phyloP scores from a whole-genome alignment of 2,888 invertebrate genomes.

The Dynastes tityus region DNA sequence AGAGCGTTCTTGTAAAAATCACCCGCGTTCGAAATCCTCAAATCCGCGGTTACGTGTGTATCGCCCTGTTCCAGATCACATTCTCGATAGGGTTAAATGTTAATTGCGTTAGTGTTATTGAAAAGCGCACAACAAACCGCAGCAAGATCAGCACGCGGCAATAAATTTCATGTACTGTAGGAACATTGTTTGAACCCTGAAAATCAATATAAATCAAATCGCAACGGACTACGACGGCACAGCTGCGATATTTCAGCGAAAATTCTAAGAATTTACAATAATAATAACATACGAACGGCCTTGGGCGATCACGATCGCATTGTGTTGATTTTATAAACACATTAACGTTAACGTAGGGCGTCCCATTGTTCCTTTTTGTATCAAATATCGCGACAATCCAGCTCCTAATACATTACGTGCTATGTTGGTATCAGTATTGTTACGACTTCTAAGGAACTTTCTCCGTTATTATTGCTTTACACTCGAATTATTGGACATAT shows the following conservation, averaged over 20 bases:
- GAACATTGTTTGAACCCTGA: constrained; percentile 40
- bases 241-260: constrained; percentile 58
- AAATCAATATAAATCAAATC: constrained; percentile 44
- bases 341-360: constrained; percentile 61
- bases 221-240: constrained; percentile 35
- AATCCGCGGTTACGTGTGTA: background rate
- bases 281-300: constrained; percentile 63
- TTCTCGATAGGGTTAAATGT: constrained; percentile 48
- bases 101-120: constrained; percentile 50
- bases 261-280: constrained; percentile 65
- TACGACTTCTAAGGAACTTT: constrained; percentile 37
- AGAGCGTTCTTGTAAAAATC: background rate
- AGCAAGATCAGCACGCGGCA: constrained; percentile 18
- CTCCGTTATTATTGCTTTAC: constrained; percentile 47
- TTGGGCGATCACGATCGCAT: constrained; percentile 64
- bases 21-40: background rate
- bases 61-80: constrained; percentile 32
- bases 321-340: constrained; percentile 65
- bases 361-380: constrained; percentile 53
- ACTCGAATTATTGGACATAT: constrained; percentile 19
- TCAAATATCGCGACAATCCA: constrained; percentile 51
- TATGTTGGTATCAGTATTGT: constrained; percentile 22
- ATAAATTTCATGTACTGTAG: constrained; percentile 47
- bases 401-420: constrained; percentile 38
- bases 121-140: constrained; percentile 39